Base-by-base conservation (phyloP, 2,113 vertebrate species). In the Helogale parvula region DNA sequence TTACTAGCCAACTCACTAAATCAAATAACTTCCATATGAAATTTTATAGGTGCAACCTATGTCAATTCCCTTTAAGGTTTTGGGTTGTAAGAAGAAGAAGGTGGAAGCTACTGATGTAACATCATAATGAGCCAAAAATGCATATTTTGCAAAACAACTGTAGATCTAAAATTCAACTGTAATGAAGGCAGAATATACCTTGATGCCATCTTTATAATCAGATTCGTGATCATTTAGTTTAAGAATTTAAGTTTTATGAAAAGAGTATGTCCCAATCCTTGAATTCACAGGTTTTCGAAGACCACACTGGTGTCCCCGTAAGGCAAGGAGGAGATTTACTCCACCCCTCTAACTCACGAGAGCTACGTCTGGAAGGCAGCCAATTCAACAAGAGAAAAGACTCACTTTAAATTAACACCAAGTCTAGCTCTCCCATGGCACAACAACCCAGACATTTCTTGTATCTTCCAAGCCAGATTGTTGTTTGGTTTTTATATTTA, bases 121-220 rank as follows among this genome's bases (percentile, higher is more conserved):
- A 79, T 50, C n/a, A 38, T 31, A 65, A 50, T 1, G 54, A 85
- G 52, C 27, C n/a, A 50, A 91, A 79, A 87, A 74, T 4, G 1
- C 33, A 33, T 25, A 35, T 35, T 69, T 50, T 54, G 31, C 23
- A 88, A 47, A 19, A 83, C 7, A 94, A 93, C 60, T 82, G 91
- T 17, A 83, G 52, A 79, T 80, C 71, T 54, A 45, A 93, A 93
- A 95, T 15, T 5, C 69, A 81, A 60, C 16, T 31, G 86, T 96
- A 71, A 89, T 3, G 27, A 87, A 80, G 35, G 47, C 17, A 93
- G 63, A 84, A 93, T 83, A n/a, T 17, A 80, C 3, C 63, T 57
- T 8, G 11, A 79, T 33, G 57, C 25, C 31, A 8, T 35, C 38
- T 88, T 15, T 81, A 65, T 35, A 79, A 80, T 35, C n/a, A 50